These are phyloP conservation scores for Brachypteracias leptosomus DNA, from an alignment of 2,113 vertebrate species.

Conservation along the genomic window DNA sequence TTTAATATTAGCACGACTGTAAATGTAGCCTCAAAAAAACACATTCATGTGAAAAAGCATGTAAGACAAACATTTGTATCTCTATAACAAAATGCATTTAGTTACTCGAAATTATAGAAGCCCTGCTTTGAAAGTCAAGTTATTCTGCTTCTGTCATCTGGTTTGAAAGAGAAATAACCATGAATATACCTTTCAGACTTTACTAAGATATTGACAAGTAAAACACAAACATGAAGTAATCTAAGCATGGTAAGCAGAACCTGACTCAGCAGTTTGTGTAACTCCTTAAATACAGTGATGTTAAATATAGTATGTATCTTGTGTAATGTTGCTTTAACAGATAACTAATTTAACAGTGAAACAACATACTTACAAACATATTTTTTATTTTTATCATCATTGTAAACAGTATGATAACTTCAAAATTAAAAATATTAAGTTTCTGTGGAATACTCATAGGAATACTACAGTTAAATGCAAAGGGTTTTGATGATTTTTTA, in stretches of 20 bases:
- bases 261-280: conserved; percentile 34
- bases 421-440: neutral
- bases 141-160: neutral
- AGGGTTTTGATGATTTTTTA: neutral
- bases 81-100: neutral
- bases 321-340: neutral
- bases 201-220: neutral
- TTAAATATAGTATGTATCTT: neutral
- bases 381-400: neutral
- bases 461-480: neutral
- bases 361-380: neutral
- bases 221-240: neutral
- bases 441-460: neutral
- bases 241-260: neutral
- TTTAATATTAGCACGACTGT: neutral
- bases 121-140: neutral
- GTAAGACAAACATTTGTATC: neutral
- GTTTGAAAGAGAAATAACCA: conserved; percentile 19
- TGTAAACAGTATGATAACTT: neutral
- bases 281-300: neutral
- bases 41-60: neutral
- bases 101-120: conserved; percentile 12
- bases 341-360: neutral
- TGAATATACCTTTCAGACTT: neutral
- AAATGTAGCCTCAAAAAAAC: neutral